A percentile compares a stretch with the other conserved stretches of the same genome.
These are phyloP conservation scores for Epinephelus fuscoguttatus DNA, from an alignment of 2,113 vertebrate genomes.

Conservation along the genomic window DNA sequence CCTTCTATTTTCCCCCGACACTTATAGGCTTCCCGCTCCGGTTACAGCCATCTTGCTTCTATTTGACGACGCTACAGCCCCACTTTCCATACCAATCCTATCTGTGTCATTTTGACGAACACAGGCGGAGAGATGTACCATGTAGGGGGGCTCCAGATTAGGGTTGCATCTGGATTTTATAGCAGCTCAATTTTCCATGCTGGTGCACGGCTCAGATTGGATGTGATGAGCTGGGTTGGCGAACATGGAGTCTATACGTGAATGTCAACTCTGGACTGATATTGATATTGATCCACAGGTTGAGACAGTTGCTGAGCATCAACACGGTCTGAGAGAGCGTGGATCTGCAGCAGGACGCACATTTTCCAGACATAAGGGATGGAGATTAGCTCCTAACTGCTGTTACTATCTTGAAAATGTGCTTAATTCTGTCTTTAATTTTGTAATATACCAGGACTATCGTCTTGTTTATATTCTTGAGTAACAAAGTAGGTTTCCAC, in stretches of 20 bases:
- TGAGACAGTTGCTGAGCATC: conserved; percentile 47
- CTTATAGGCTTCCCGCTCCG: conserved; percentile 36
- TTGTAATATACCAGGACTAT: not conserved
- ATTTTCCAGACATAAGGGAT: not conserved
- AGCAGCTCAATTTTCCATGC: conserved; percentile 65
- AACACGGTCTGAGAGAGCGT: conserved; percentile 9
- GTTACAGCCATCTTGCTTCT: conserved; percentile 71
- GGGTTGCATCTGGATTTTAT: conserved; percentile 72
- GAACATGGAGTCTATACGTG: conserved; percentile 38
- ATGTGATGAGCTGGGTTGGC: conserved; percentile 60
- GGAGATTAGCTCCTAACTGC: not conserved
- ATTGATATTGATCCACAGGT: conserved; percentile 68
- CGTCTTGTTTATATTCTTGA: not conserved
- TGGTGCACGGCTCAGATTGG: conserved; percentile 53
- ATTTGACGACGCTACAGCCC: conserved; percentile 49
- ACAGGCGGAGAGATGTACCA: conserved; percentile 18
- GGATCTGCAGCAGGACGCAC: conserved; percentile 8
- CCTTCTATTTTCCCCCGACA: conserved; percentile 14
- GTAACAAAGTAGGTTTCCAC: not conserved
- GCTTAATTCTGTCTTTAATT: conserved; percentile 7
- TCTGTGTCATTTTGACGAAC: conserved; percentile 63
- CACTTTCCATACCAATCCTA: conserved; percentile 62
- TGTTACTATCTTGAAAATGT: conserved; percentile 1
- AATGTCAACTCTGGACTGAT: conserved; percentile 57
- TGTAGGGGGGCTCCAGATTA: conserved; percentile 29